phyloP scores from a whole-genome alignment of 2,888 invertebrate genomes.

The Lacanobia wlatinum region DNA sequence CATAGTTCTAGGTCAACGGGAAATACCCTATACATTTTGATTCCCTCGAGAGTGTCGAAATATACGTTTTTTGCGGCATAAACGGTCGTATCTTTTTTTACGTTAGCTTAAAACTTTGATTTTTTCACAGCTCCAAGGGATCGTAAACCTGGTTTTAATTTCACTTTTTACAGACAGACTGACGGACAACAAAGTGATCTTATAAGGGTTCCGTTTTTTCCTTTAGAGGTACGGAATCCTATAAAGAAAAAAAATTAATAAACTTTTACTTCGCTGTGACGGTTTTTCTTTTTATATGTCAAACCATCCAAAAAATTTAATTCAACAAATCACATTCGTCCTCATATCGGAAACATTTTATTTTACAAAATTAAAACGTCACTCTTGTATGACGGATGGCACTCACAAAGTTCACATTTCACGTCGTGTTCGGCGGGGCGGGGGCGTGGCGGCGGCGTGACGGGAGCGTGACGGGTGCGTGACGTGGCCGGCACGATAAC shows the following conservation, averaged over 20 bases:
- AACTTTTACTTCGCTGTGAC: not conserved
- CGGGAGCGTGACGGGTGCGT: slow-evolving; percentile 29
- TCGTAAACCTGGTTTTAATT: too few relatives aligned
- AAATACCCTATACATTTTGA: too few relatives aligned
- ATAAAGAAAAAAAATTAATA: not conserved
- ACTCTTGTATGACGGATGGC: slow-evolving; percentile 51
- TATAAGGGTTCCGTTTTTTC: too few relatives aligned
- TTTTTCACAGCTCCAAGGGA: too few relatives aligned
- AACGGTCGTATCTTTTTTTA: too few relatives aligned
- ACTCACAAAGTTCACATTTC: slow-evolving; percentile 41
- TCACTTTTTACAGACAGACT: too few relatives aligned
- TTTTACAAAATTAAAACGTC: slow-evolving; percentile 54
- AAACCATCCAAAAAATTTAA: not conserved
- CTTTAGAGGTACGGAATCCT: too few relatives aligned
- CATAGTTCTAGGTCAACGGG: too few relatives aligned
- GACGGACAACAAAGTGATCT: too few relatives aligned
- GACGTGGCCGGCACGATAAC: slow-evolving; percentile 25
- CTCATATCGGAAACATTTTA: slow-evolving; percentile 34
- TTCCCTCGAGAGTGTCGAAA: too few relatives aligned
- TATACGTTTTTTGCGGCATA: too few relatives aligned
- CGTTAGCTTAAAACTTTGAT: too few relatives aligned
- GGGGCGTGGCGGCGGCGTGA: slow-evolving; percentile 17
- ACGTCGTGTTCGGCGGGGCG: slow-evolving; percentile 5
- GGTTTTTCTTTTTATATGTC: not conserved
- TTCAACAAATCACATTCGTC: slow-evolving; percentile 6